Evolutionary conservation across 2,113 vertebrate species (phyloP).

Genomic region (Cisticola juncidis): DNA sequence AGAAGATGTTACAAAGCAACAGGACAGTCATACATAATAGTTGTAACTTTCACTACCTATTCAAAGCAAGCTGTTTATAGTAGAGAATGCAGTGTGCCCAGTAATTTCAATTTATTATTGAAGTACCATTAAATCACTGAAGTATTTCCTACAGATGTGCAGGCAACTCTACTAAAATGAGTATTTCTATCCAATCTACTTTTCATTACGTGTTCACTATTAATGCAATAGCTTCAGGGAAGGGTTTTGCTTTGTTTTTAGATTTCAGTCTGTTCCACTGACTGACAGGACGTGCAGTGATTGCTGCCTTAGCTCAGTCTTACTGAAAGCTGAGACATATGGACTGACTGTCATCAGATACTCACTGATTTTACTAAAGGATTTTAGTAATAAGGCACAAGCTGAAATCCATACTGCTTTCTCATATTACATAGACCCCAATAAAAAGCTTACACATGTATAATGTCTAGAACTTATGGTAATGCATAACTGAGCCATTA

Average conservation of each 20-base stretch:
- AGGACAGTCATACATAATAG: background rate
- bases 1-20: background rate
- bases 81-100: background rate
- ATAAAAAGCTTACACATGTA: background rate
- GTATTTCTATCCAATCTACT: background rate
- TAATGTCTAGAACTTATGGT: background rate
- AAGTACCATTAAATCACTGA: background rate
- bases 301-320: background rate
- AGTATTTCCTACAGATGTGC: background rate
- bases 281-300: background rate
- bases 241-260: background rate
- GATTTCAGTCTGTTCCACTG: background rate
- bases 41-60: background rate
- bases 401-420: background rate
- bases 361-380: background rate
- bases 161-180: background rate
- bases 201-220: background rate
- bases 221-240: background rate
- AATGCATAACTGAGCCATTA: background rate
- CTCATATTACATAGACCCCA: background rate
- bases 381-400: background rate
- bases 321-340: background rate
- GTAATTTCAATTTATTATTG: slow-evolving; percentile 4
- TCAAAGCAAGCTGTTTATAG: background rate
- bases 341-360: background rate